phyloP scores from a whole-genome alignment of 2,888 invertebrate genomes.

The Patella caerulea region DNA sequence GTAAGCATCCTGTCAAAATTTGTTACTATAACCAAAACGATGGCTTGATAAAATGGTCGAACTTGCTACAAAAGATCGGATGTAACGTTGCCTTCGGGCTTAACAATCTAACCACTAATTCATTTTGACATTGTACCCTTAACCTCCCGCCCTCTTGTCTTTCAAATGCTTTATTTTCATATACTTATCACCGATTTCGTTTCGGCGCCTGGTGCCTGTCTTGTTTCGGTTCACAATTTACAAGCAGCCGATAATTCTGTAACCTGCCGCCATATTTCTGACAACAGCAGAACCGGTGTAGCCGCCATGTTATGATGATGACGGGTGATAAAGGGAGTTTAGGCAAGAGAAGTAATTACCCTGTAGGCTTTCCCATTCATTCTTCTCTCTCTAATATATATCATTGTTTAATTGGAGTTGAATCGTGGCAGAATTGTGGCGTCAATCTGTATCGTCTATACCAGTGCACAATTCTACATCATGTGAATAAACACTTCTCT shows the following conservation, averaged over 20 bases:
- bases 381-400: background rate
- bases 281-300: background rate
- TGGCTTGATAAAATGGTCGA: too few species aligned
- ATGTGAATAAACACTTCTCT: too few species aligned
- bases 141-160: background rate
- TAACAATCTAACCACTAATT: background rate
- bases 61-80: background rate
- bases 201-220: background rate
- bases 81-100: constrained; percentile 2
- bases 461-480: background rate
- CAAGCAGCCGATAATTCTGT: too few species aligned
- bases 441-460: background rate
- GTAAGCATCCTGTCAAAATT: too few species aligned
- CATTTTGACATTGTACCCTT: background rate
- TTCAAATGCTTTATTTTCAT: background rate
- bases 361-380: background rate
- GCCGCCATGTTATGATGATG: background rate
- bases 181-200: background rate
- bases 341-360: constrained; percentile 1
- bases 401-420: constrained; percentile 1
- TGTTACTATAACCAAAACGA: too few species aligned
- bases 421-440: background rate
- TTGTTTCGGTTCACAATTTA: background rate
- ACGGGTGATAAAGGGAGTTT: background rate
- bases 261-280: background rate